phyloP scores from a whole-genome alignment of 1,140 invertebrate species.

The Diprion similis region DNA sequence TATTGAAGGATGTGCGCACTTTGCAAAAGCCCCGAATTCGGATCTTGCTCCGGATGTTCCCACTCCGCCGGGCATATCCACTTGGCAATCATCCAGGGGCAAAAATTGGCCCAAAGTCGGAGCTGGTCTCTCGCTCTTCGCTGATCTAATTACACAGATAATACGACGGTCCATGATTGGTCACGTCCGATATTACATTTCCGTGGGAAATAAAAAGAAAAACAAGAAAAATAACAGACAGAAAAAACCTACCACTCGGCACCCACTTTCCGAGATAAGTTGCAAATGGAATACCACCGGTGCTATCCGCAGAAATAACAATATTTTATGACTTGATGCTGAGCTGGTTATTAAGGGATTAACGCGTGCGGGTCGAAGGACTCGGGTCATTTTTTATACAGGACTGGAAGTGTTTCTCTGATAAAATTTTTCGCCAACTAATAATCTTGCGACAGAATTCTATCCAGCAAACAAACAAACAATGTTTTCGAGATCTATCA shows the following conservation, averaged over 20 bases:
- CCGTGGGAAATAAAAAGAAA: neutral
- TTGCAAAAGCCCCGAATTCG: neutral
- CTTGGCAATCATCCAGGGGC: neutral
- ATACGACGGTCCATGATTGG: neutral
- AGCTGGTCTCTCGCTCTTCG: neutral
- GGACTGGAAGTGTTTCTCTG: too few relatives aligned
- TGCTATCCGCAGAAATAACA: too few relatives aligned
- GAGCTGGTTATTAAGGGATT: too few relatives aligned
- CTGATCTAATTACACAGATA: neutral
- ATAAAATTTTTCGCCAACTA: neutral
- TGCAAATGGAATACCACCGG: too few relatives aligned
- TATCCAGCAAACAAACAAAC: neutral
- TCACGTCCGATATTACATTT: neutral
- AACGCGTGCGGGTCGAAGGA: too few relatives aligned
- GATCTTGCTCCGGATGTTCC: neutral
- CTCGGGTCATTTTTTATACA: too few relatives aligned
- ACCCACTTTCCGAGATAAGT: too few relatives aligned
- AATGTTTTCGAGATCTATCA: too few relatives aligned
- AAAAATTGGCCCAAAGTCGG: neutral
- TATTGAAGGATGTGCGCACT: conserved; percentile 5
- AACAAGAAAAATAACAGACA: neutral
- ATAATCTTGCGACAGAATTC: conserved; percentile 14
- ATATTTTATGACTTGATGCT: too few relatives aligned
- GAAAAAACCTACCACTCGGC: neutral
- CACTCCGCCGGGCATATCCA: neutral